phyloP scores from a whole-genome alignment of 2,888 invertebrate genomes.

The Antheraea yamamai region DNA sequence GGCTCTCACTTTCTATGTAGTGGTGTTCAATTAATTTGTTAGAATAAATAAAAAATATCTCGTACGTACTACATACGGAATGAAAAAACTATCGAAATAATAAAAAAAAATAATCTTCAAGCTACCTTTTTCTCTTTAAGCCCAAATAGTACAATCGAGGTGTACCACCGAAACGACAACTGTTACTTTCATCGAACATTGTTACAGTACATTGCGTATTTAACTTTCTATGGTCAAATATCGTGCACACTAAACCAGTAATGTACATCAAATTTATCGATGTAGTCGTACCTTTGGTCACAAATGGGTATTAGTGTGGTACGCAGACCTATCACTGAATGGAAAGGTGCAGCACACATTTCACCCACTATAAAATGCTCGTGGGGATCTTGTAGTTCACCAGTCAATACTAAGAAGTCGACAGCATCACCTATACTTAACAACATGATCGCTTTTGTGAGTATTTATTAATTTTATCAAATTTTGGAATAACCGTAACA shows the following conservation, averaged over 20 bases:
- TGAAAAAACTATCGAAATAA: slow-evolving; percentile 45
- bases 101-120: slow-evolving; percentile 47
- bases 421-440: slow-evolving; percentile 59
- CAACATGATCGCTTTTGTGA: slow-evolving; percentile 81
- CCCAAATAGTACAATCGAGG: slow-evolving; percentile 49
- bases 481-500: not conserved
- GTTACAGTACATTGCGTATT: slow-evolving; percentile 38
- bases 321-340: slow-evolving; percentile 68
- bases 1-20: slow-evolving; percentile 45
- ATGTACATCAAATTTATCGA: slow-evolving; percentile 30
- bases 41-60: slow-evolving; percentile 44
- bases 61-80: slow-evolving; percentile 44
- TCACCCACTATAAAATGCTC: slow-evolving; percentile 77
- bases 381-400: slow-evolving; percentile 60
- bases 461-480: slow-evolving; percentile 39
- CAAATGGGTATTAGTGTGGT: slow-evolving; percentile 6
- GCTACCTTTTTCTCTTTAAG: slow-evolving; percentile 18
- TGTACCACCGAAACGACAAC: slow-evolving; percentile 30
- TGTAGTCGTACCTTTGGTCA: not conserved
- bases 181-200: not conserved
- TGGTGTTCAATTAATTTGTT: slow-evolving; percentile 28
- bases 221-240: accelerated
- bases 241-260: slow-evolving; percentile 29
- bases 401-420: slow-evolving; percentile 70
- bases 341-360: slow-evolving; percentile 74